Conservation (phyloP, 2,888 invertebrate species). For the Erpobdella octoculata region DNA sequence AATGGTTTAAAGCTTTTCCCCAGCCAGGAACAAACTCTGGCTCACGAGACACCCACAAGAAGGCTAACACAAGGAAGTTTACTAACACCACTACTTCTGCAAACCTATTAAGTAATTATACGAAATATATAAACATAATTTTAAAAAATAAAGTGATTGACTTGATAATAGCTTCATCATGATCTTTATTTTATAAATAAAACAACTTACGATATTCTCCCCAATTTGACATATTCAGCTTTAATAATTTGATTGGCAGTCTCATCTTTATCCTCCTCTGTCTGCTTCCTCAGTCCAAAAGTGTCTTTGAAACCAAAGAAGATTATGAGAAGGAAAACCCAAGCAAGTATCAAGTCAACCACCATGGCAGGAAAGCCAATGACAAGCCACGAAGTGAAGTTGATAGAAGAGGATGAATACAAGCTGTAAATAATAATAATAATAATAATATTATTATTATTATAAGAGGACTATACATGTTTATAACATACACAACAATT, state of each 20-base stretch:
- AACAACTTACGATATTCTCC: constrained; percentile 40
- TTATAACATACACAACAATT: too few relatives aligned
- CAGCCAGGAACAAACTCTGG: constrained; percentile 38
- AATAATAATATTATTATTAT: too few relatives aligned
- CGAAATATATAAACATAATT: too few relatives aligned
- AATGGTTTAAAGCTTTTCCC: constrained; percentile 24
- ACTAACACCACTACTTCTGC: constrained; percentile 38
- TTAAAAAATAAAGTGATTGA: too few relatives aligned
- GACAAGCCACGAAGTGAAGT: constrained; percentile 33
- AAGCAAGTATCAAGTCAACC: constrained; percentile 28
- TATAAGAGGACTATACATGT: too few relatives aligned
- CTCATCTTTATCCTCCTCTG: constrained; percentile 22
- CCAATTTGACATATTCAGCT: constrained; percentile 43
- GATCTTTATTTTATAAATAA: background rate
- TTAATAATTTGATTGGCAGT: constrained; percentile 41
- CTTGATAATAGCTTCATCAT: background rate
- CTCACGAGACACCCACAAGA: constrained; percentile 43
- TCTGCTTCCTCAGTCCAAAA: constrained; percentile 17
- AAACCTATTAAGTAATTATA: too few relatives aligned
- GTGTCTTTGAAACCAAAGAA: constrained; percentile 31
- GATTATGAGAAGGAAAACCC: constrained; percentile 30
- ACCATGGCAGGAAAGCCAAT: constrained; percentile 34
- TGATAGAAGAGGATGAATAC: constrained; percentile 19
- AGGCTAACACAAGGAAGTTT: constrained; percentile 40
- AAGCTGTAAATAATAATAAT: constrained; percentile 6